Percentiles rank a stretch among this genome's conserved stretches.
phyloP scores from a whole-genome alignment of 2,113 vertebrate genomes.

The Chloroceryle aenea region DNA sequence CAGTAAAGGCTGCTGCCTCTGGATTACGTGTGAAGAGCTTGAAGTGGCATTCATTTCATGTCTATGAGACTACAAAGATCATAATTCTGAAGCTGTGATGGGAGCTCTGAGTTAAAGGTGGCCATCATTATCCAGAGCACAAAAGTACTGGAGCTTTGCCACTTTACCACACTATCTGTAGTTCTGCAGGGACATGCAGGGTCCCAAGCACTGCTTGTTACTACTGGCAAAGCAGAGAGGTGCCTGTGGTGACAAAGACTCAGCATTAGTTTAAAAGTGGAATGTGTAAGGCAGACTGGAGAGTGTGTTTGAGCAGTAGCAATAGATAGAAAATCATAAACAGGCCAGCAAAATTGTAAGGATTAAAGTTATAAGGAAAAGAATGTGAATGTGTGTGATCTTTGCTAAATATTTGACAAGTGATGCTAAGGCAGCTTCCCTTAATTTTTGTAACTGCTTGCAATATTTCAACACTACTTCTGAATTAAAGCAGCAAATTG shows the following conservation, averaged over 20 bases:
- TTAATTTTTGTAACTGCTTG: background rate
- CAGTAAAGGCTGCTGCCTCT: background rate
- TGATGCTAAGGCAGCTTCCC: background rate
- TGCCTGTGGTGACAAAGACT: background rate
- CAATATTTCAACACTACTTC: background rate
- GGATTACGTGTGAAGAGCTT: background rate
- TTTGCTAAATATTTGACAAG: background rate
- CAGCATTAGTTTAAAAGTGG: background rate
- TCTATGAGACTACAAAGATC: background rate
- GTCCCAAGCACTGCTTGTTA: background rate
- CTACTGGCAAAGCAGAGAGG: background rate
- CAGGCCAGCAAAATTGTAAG: background rate
- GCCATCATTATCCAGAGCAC: background rate
- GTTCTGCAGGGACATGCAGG: background rate
- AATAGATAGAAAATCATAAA: background rate
- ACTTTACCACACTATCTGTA: fast-evolving
- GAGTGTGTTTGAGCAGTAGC: background rate
- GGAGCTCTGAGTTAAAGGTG: background rate
- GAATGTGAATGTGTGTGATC: background rate
- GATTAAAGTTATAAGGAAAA: background rate
- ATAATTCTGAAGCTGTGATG: background rate
- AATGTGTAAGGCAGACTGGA: background rate
- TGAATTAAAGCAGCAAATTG: background rate
- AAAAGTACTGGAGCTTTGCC: background rate
- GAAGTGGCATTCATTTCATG: background rate